phyloP scores from a whole-genome alignment of 2,113 vertebrate species.

The human region GRCh38 chr6:148471001-148471500 shows the following conservation, averaged over 20 bases:
- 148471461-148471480: conserved; percentile 97
- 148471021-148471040: conserved; percentile 7
- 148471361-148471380: conserved; percentile 63
- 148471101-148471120: conserved; percentile 29
- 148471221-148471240: conserved; percentile 72
- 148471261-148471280: conserved; percentile 49
- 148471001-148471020: neutral
- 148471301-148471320: conserved; percentile 61
- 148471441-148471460: conserved; percentile 98
- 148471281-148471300: conserved; percentile 31
- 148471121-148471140: conserved; percentile 57
- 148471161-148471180: conserved; percentile 57
- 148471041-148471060: conserved; percentile 40
- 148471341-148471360: conserved; percentile 76
- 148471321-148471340: conserved; percentile 61
- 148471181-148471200: conserved; percentile 37
- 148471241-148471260: conserved; percentile 50
- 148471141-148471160: conserved; percentile 27
- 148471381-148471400: neutral
- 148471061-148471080: conserved; percentile 49
- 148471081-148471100: conserved; percentile 42
- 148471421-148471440: conserved; percentile 98
- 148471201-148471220: conserved; percentile 33
- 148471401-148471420: conserved; percentile 87
- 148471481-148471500: conserved; percentile 93